Evolutionary conservation across 2,888 invertebrate species (phyloP).

Genomic region (Tiliacea aurago): DNA sequence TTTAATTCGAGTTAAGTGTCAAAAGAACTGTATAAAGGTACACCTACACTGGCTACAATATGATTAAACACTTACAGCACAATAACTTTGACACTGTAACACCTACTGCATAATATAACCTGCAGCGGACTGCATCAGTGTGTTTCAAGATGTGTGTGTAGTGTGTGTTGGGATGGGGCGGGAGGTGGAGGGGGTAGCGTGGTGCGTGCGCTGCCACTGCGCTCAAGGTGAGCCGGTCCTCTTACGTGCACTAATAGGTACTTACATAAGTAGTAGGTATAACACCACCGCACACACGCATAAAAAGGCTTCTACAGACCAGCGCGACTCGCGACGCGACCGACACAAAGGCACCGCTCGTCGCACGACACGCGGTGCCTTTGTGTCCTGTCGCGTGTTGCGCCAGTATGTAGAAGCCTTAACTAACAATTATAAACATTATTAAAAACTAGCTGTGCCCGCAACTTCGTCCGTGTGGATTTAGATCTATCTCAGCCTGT

Average conservation of each 20-base stretch:
- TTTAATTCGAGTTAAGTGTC: neutral
- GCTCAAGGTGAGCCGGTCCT: constrained; percentile 52
- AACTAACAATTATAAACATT: no score
- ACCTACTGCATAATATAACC: neutral
- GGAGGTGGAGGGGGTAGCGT: neutral
- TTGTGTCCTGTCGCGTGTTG: no score
- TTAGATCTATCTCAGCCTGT: no score
- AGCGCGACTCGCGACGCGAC: no score
- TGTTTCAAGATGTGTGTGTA: neutral
- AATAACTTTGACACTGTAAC: neutral
- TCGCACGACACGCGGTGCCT: no score
- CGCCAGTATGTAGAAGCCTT: no score
- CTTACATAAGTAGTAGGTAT: neutral
- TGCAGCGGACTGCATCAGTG: constrained; percentile 10
- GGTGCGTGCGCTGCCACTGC: constrained; percentile 11
- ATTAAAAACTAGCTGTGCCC: no score
- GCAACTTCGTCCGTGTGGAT: no score
- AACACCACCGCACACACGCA: neutral
- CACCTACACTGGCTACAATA: neutral
- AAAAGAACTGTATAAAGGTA: neutral
- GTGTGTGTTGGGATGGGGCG: neutral
- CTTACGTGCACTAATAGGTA: constrained; percentile 19
- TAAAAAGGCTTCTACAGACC: no score
- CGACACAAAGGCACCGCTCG: no score
- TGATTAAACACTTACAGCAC: neutral